These are phyloP conservation scores for Ectemnius cavifrons DNA, from an alignment of 2,888 invertebrate species.

Conservation along the genomic window DNA sequence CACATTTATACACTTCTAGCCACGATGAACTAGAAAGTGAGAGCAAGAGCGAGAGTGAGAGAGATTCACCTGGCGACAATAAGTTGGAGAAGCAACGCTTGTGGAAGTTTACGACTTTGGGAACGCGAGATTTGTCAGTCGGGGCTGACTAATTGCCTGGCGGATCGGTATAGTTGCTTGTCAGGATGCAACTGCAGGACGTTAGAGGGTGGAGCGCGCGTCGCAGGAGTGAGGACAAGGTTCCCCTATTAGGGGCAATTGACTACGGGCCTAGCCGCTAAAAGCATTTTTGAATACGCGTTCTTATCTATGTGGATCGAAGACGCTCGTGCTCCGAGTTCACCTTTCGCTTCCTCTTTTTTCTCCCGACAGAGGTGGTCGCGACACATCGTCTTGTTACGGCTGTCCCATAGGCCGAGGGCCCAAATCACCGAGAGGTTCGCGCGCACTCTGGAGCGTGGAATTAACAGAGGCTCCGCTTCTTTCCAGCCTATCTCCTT, in stretches of 20 bases:
- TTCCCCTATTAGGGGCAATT: slow-evolving; percentile 67
- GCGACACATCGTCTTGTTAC: slow-evolving; percentile 18
- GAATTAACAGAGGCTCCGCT: slow-evolving; percentile 42
- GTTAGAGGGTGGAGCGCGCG: no score
- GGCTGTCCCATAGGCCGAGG: not conserved
- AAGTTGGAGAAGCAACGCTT: no score
- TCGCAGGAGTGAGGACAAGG: slow-evolving; percentile 49
- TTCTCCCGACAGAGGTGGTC: slow-evolving; percentile 16
- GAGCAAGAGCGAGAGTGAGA: no score
- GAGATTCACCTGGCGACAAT: no score
- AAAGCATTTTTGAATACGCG: slow-evolving; percentile 75
- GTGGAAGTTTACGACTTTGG: slow-evolving; percentile 21
- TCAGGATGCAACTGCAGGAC: not conserved
- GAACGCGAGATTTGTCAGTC: slow-evolving; percentile 44
- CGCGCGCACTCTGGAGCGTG: slow-evolving; percentile 39
- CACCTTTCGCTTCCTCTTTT: slow-evolving; percentile 32
- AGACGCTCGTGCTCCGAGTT: slow-evolving; percentile 35
- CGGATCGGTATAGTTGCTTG: slow-evolving; percentile 29
- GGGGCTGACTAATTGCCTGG: slow-evolving; percentile 45
- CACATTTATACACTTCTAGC: no score
- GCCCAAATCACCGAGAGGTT: not conserved
- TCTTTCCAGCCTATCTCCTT: slow-evolving; percentile 49
- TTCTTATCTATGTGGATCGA: slow-evolving; percentile 73
- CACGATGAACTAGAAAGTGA: no score
- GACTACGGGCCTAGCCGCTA: slow-evolving; percentile 56